Base-by-base conservation (phyloP, 2,888 invertebrate genomes). In the Thumatha senex region DNA sequence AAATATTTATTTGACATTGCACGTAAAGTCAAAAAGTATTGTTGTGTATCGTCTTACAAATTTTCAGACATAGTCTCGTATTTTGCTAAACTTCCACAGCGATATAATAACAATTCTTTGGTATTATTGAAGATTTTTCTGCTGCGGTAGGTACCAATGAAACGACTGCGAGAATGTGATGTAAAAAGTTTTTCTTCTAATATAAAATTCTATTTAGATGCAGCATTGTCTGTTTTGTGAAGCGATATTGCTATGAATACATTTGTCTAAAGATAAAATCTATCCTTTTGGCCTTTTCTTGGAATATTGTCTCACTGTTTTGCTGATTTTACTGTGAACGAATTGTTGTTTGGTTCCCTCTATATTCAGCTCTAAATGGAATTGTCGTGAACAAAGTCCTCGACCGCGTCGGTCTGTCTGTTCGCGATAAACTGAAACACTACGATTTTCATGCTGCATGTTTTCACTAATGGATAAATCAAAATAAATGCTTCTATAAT, bases 21-120 rank as follows among this genome's bases (percentile, higher is more conserved):
- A 45, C n/a, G 34, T 40, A 40, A 46, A 24, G 40, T 40, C 34
- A 33, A 12, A 36, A 51, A 31, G 34, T 46, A 33, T 42, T 46
- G 34, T 13, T 41, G 39, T 31, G 42, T 29, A 46, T 33, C 29
- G 44, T 35, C 35, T 14, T 9, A 29, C 40, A 31, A 30, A 13
- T 29, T 41, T 11, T 47, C 40, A 48, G 30, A 35, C 12, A 11
- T 24, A 44, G 61, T 57, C 58, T 57, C 60, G 60, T 55, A 55
- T 47, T 46, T 58, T 54, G 51, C 57, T 56, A 42, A 63, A 56
- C 48, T 56, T 52, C 42, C 29, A 47, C 44, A 49, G 49, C 51
- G 54, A 44, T 56, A 43, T 49, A 49, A 50, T 41, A 53, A 36
- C 39, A 43, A 51, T 51, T 46, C 44, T 51, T 53, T 49, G 42